These are phyloP conservation scores for Seriola rivoliana DNA, from an alignment of 2,113 vertebrate genomes.

Conservation along the genomic window DNA sequence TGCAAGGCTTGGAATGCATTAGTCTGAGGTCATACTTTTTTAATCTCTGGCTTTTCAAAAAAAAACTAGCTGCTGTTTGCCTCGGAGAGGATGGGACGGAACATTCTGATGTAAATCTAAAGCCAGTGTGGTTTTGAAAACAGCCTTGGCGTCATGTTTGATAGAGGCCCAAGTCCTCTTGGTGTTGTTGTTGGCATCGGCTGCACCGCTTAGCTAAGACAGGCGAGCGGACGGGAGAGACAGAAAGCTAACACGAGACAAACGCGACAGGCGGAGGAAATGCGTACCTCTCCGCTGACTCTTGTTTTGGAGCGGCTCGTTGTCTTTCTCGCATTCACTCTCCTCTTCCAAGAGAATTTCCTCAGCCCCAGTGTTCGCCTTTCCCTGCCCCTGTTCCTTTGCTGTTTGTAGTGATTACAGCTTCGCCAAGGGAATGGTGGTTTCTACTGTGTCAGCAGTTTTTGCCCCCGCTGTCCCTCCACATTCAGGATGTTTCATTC, in stretches of 20 bases:
- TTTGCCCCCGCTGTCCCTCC: conserved; percentile 53
- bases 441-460: conserved; percentile 80
- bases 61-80: conserved; percentile 48
- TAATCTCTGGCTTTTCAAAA: conserved; percentile 47
- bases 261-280: conserved; percentile 27
- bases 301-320: conserved; percentile 41
- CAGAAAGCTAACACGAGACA: conserved; percentile 33
- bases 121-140: conserved; percentile 75
- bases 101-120: conserved; percentile 67
- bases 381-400: conserved; percentile 46
- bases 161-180: conserved; percentile 62
- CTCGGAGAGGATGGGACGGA: conserved; percentile 36
- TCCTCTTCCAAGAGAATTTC: conserved; percentile 54
- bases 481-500: conserved; percentile 85
- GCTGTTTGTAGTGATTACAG: conserved; percentile 70
- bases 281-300: conserved; percentile 21
- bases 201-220: conserved; percentile 33
- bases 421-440: conserved; percentile 65
- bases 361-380: conserved; percentile 46
- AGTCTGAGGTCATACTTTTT: conserved; percentile 48
- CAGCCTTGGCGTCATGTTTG: conserved; percentile 67
- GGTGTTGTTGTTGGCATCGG: conserved; percentile 64
- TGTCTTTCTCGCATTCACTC: conserved; percentile 21
- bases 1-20: conserved; percentile 55
- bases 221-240: conserved; percentile 20